phyloP scores from a whole-genome alignment of 2,888 invertebrate species.

The Troides helena region DNA sequence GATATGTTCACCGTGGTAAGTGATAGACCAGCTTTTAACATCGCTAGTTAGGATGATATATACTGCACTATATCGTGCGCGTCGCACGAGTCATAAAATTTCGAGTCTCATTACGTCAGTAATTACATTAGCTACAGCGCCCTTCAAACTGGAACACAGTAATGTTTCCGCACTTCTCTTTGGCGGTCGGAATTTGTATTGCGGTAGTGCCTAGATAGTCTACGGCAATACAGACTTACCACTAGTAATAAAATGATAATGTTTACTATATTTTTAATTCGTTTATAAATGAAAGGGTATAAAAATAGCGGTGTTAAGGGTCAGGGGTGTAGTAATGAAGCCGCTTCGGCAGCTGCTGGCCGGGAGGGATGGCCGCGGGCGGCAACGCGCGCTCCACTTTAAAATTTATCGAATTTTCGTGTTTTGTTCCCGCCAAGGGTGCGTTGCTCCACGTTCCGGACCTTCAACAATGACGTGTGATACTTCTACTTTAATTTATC shows the following conservation, averaged over 20 bases:
- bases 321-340: conserved; percentile 36
- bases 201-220: too few species aligned
- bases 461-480: conserved; percentile 3
- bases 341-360: conserved; percentile 50
- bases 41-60: too few species aligned
- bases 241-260: background rate
- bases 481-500: background rate
- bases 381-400: conserved; percentile 58
- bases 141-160: too few species aligned
- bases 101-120: too few species aligned
- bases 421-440: conserved; percentile 45
- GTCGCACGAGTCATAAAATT: too few species aligned
- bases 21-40: too few species aligned
- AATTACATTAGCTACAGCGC: too few species aligned
- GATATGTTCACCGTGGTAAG: too few species aligned
- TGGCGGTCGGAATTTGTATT: too few species aligned
- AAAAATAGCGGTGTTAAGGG: conserved; percentile 36
- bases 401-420: conserved; percentile 77
- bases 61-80: too few species aligned
- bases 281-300: conserved; percentile 37
- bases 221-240: too few species aligned
- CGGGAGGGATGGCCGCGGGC: conserved; percentile 55
- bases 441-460: conserved; percentile 30
- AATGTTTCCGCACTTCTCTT: too few species aligned
- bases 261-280: background rate